Evolutionary conservation across 2,797 vertebrate species (phyloP).

Genomic region (Gila robusta): DNA sequence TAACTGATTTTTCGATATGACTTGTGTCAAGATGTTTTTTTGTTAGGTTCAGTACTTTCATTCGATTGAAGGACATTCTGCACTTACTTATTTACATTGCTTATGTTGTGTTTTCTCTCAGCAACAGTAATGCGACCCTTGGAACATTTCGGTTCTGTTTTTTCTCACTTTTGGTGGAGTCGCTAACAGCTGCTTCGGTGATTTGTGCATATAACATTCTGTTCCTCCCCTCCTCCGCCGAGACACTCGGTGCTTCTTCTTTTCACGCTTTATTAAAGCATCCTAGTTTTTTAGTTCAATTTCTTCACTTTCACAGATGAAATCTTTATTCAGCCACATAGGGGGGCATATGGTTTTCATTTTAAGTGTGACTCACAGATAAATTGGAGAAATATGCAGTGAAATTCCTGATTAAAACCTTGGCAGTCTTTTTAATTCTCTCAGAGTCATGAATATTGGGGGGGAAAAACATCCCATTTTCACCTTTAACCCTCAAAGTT

Average conservation of each 20-base stretch:
- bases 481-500: not conserved
- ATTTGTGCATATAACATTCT: slow-evolving; percentile 51
- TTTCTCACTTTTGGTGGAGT: slow-evolving; percentile 50
- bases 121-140: slow-evolving; percentile 38
- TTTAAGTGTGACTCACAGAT: slow-evolving; percentile 48
- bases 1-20: slow-evolving; percentile 28
- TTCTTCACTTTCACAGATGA: not conserved
- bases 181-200: slow-evolving; percentile 55
- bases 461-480: not conserved
- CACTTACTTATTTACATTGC: slow-evolving; percentile 32
- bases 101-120: slow-evolving; percentile 41
- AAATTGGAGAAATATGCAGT: slow-evolving; percentile 42
- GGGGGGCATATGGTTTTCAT: slow-evolving; percentile 54
- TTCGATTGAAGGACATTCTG: not conserved
- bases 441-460: not conserved
- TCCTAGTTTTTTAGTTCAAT: not conserved
- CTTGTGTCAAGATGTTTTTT: slow-evolving; percentile 11
- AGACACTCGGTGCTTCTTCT: slow-evolving; percentile 42
- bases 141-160: slow-evolving; percentile 53
- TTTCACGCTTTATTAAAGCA: slow-evolving; percentile 24
- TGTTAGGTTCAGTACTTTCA: not conserved
- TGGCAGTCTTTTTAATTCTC: slow-evolving; percentile 36
- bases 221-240: slow-evolving; percentile 47
- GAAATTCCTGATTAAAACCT: slow-evolving; percentile 52
- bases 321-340: not conserved